A percentile compares a stretch with the other conserved stretches of the same genome.
These are phyloP conservation scores for Blomia tropicalis DNA, from an alignment of 2,888 invertebrate species.

Conservation along the genomic window DNA sequence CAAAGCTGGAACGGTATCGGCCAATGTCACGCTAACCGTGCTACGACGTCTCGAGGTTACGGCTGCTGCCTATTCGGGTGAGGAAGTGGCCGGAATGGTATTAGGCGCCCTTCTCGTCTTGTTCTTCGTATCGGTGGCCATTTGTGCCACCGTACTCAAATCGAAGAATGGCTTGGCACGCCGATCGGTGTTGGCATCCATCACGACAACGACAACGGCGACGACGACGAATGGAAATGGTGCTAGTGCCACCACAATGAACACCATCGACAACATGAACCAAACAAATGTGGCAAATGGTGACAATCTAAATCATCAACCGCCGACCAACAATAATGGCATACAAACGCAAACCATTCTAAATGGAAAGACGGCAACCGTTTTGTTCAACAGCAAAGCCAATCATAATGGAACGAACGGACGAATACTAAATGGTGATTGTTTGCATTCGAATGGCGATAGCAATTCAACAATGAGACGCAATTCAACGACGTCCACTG, in stretches of 20 bases:
- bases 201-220: not conserved
- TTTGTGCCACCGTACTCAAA: constrained; percentile 28
- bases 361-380: not conserved
- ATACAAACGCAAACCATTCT: not conserved
- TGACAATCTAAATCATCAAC: too few species aligned
- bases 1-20: constrained; percentile 29
- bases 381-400: not conserved
- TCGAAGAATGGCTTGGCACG: constrained; percentile 7
- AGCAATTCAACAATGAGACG: not conserved
- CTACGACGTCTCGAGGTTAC: constrained; percentile 20
- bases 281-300: too few species aligned
- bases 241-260: not conserved
- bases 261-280: not conserved
- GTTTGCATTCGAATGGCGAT: not conserved
- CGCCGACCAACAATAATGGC: not conserved
- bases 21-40: constrained; percentile 28
- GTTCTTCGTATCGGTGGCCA: constrained; percentile 28
- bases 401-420: constrained; percentile 3
- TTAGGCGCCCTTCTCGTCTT: constrained; percentile 29
- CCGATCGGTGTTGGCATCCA: not conserved
- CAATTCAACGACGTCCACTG: not conserved
- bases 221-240: not conserved
- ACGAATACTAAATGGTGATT: not conserved
- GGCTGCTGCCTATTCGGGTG: constrained; percentile 26
- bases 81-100: constrained; percentile 30